Base-by-base conservation (phyloP, 2,888 invertebrate species). In the Drosophila prolongata region DNA sequence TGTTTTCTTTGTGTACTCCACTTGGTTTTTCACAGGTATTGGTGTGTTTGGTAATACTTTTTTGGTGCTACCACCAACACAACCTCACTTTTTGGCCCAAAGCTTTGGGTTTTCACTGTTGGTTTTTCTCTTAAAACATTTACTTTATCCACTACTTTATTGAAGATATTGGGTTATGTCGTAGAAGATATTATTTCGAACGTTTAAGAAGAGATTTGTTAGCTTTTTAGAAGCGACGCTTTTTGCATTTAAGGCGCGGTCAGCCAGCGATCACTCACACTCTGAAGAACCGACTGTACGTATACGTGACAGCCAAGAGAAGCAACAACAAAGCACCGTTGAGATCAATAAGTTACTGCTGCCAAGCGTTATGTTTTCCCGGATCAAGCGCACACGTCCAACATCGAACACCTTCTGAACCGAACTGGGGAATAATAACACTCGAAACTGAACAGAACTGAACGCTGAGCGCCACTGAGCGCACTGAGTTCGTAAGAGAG, bases 191-290 rank as follows among this genome's bases (percentile, higher is more conserved):
- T 47, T 57, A 68, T 73, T 58, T 65, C 13, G 46, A 47, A 8
- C 11, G 57, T 49, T 47, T 43, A 19, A 3, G 9, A 34, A 1
- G 0, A 11, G 42, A 8, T 27, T 35, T 35, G 9, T 62, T 42
- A 30, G 14, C 14, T 38, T 47, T 58, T 59, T 34, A n/a, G 47
- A 76, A 37, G 66, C 61, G 53, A 78, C 68, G 79, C 85, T 79
- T 70, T 14, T 79, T 24, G 43, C 76, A 68, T 87, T 88, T 89
- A 87, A 86, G 85, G 85, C 89, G 85, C 85, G 85, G 85, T 86
- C 89, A 86, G 54, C 49, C 42, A 52, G 66, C 73, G 85, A 82
- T 82, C 82, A 66, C 49, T 50, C 59, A 75, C 73, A 62, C 62
- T 54, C 27, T 24, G 37, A 80, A 72, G 71, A 54, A 79, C 65